Evolutionary conservation across 2,797 vertebrate genomes (phyloP), one percentile per base, ranked within the genome.

Genomic region (Centroberyx gerrardi): DNA sequence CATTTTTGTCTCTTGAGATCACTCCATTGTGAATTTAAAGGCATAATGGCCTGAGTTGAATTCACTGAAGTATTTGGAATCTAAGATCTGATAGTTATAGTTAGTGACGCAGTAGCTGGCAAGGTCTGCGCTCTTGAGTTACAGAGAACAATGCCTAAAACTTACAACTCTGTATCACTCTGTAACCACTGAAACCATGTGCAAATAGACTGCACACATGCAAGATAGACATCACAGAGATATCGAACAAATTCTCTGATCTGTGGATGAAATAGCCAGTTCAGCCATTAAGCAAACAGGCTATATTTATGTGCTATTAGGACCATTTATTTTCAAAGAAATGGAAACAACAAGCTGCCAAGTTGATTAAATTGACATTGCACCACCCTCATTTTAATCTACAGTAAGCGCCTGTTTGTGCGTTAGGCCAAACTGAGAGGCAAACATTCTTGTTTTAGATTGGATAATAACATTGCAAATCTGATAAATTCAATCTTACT

Each of bases 291-390:
- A 80, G 84, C 87, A 91, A 93, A 92, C 89, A 85, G 83, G 89
- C 80, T 74, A 87, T 89, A 76, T 92, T 95, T 92, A 92, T 92
- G 90, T 90, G 92, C 91, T 69, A 94, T 94, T 93, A 94, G 90
- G 86, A 65, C 83, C 89, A 88, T 94, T 95, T 95, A 90, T 84
- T 90, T 90, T 90, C 90, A 94, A 92, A 92, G 90, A 88, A 79
- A 88, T 85, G 90, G 86, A 90, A 94, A 93, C 87, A 92, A 87
- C 90, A 86, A 83, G 82, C 84, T 88, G 58, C 67, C 29, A 60
- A 28, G 7, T 74, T 72, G 89, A 93, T 91, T 89, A 90, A 87
- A 81, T 75, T 81, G 78, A 83, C 90, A 79, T 79, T 67, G 73
- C 81, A 75, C 83, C 74, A 10, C 89, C 65, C 86, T 78, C 48